phyloP scores from a whole-genome alignment of 2,888 invertebrate genomes.

The Andrena chrysosceles region DNA sequence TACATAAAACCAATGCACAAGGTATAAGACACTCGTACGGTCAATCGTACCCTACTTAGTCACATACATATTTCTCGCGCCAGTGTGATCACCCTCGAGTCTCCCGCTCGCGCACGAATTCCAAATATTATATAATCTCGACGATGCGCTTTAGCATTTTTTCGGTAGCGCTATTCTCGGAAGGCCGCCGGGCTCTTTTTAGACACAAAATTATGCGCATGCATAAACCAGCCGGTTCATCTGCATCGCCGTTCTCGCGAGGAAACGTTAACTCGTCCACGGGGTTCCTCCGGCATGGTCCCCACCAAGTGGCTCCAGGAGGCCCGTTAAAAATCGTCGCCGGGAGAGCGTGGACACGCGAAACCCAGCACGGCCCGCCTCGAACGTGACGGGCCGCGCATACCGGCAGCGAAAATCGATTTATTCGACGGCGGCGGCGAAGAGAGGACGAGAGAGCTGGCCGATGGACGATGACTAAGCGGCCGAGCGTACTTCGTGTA shows the following conservation, averaged over 20 bases:
- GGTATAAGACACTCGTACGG: neutral
- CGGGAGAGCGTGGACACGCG: slow-evolving; percentile 24
- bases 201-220: slow-evolving; percentile 37
- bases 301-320: neutral
- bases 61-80: neutral
- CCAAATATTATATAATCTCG: slow-evolving; percentile 33
- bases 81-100: neutral
- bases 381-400: slow-evolving; percentile 47
- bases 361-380: slow-evolving; percentile 29
- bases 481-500: slow-evolving; percentile 51
- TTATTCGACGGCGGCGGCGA: slow-evolving; percentile 47
- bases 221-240: slow-evolving; percentile 5
- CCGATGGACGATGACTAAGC: slow-evolving; percentile 75
- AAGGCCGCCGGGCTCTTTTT: slow-evolving; percentile 34
- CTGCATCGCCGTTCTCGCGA: neutral
- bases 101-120: neutral
- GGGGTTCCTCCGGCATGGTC: neutral
- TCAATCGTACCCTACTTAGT: too few relatives aligned
- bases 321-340: slow-evolving; percentile 17
- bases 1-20: neutral
- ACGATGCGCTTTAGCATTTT: slow-evolving; percentile 22
- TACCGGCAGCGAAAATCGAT: slow-evolving; percentile 71
- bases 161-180: slow-evolving; percentile 19
- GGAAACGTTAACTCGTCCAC: neutral
- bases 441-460: slow-evolving; percentile 57